phyloP scores from a whole-genome alignment of 1,140 invertebrate species.

The Nomia melanderi region DNA sequence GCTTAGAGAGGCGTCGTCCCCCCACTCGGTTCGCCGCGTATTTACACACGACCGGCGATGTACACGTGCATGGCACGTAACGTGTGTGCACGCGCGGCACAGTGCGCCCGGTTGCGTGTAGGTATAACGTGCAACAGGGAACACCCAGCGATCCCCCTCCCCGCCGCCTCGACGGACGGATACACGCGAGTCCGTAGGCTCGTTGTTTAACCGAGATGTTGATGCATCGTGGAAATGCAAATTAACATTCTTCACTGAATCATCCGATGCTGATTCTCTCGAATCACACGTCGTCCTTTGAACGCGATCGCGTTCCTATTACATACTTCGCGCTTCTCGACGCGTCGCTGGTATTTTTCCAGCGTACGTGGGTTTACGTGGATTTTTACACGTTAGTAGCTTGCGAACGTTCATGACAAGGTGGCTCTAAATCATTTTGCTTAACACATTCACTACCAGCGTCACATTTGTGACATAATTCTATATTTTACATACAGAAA shows the following conservation, averaged over 20 bases:
- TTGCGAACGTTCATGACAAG: no score
- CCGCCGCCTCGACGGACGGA: background rate
- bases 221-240: background rate
- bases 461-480: no score
- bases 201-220: background rate
- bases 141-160: background rate
- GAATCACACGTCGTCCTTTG: background rate
- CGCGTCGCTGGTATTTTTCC: no score
- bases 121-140: background rate
- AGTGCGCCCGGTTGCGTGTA: background rate
- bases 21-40: conserved; percentile 40
- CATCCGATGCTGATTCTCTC: background rate
- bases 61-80: background rate
- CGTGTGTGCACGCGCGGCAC: no score
- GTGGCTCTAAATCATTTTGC: no score
- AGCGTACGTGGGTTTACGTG: no score
- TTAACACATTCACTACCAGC: no score
- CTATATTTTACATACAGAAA: no score
- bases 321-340: no score
- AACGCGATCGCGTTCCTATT: background rate
- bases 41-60: conserved; percentile 30
- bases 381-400: no score
- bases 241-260: background rate
- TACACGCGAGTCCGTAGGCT: background rate
- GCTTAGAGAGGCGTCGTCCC: conserved; percentile 65